phyloP scores from a whole-genome alignment of 2,888 invertebrate species.

The Heteromyza rotundicornis region DNA sequence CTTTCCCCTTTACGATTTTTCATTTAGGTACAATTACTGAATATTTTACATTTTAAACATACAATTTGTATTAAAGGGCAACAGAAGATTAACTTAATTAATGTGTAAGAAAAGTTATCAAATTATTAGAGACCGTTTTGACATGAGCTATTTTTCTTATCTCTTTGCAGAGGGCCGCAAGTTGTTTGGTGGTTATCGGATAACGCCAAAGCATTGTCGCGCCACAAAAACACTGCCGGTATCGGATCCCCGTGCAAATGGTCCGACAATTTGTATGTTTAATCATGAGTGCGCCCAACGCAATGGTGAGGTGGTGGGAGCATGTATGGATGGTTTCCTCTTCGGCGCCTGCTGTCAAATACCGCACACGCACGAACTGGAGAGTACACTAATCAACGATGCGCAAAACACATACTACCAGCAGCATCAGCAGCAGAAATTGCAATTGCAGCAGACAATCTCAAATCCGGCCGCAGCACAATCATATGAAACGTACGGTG shows the following conservation, averaged over 20 bases:
- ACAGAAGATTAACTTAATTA: too few relatives aligned
- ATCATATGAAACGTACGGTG: conserved; percentile 45
- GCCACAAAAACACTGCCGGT: conserved; percentile 70
- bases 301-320: conserved; percentile 83
- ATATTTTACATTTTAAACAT: too few relatives aligned
- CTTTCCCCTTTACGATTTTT: too few relatives aligned
- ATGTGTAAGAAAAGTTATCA: too few relatives aligned
- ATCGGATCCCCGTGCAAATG: conserved; percentile 66
- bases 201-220: conserved; percentile 82
- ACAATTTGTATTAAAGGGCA: too few relatives aligned
- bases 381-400: conserved; percentile 58
- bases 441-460: conserved; percentile 40
- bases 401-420: conserved; percentile 51
- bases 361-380: conserved; percentile 64
- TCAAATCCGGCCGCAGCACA: conserved; percentile 38
- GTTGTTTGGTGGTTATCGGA: conserved; percentile 84
- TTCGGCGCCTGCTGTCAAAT: conserved; percentile 91
- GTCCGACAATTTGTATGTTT: conserved; percentile 89
- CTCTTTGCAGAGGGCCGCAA: conserved; percentile 67
- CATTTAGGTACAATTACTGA: too few relatives aligned
- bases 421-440: conserved; percentile 44
- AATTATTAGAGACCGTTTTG: too few relatives aligned
- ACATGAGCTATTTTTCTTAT: too few relatives aligned
- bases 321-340: conserved; percentile 82
- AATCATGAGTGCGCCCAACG: conserved; percentile 85